Base-by-base conservation (phyloP, 1,140 invertebrate species). In the Geopemphigus sp. region DNA sequence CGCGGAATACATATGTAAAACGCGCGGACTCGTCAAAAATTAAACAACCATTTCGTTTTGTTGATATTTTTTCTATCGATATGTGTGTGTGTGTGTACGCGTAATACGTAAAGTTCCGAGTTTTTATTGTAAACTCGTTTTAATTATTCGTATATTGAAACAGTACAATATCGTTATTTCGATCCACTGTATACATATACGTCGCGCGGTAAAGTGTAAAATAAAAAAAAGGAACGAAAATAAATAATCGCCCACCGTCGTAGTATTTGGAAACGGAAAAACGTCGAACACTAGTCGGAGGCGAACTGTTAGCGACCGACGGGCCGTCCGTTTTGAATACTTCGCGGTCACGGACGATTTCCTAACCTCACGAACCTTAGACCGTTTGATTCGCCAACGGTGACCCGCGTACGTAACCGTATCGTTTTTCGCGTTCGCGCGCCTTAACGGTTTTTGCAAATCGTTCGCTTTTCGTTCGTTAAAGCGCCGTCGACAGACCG, bases 71-170 rank as follows among this genome's bases (percentile, higher is more conserved):
- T 39, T 39, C 3, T 39, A 39, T n/a, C n/a, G 32, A 39, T 8
- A 4, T 8, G 32, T 39, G 32, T 39, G 8, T 39, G 8, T 8
- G 8, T 8, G 3, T 8, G 32, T 39, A 8, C 8, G 8, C 8
- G 8, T 8, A 39, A 39, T 54, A 32, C 17, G n/a, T n/a, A 29
- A 19, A 54, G 12, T 54, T 24, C 15, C 47, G 66, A 24, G 50
- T 72, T 54, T 54, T 19, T 54, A n/a, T 72, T 72, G 19, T 17
- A 39, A 4, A 39, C 32, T 39, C n/a, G 10, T 72, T 72, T 72
- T 54, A 72, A 72, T 72, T 72, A 72, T 72, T 72, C 50, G 50
- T 29, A 32, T 26, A 54, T 54, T 72, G 47, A 72, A 72, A 72
- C 15, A 47, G 22, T 50, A 47, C 5, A 11, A n/a, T 39, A 24